These are phyloP conservation scores for Pilophorus perplexus DNA, from an alignment of 2,888 invertebrate species.

Conservation along the genomic window DNA sequence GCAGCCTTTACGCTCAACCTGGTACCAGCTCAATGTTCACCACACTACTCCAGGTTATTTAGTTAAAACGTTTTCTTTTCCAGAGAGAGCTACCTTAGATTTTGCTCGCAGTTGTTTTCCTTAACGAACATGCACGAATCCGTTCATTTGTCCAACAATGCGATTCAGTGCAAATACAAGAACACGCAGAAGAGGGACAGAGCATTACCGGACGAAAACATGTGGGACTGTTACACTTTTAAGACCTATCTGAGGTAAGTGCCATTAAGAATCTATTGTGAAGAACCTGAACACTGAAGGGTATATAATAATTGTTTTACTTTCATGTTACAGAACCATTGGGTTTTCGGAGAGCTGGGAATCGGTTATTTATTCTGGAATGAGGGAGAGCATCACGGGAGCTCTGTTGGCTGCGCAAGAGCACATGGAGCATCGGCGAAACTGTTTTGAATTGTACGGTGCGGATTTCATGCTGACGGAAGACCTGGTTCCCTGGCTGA, in stretches of 20 bases:
- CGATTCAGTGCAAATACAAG: conserved; percentile 55
- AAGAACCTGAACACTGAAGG: too few relatives aligned
- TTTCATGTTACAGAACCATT: too few relatives aligned
- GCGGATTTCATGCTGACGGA: conserved; percentile 89
- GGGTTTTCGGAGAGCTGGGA: conserved; percentile 67
- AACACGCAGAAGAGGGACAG: conserved; percentile 55
- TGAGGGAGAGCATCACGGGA: conserved; percentile 78
- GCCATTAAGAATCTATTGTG: too few relatives aligned
- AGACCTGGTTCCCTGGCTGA: conserved; percentile 80
- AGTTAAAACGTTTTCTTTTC: too few relatives aligned
- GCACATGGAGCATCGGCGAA: conserved; percentile 64
- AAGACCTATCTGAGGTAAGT: conserved; percentile 60
- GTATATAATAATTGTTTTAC: too few relatives aligned
- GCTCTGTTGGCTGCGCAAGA: conserved; percentile 77
- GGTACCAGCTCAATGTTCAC: too few relatives aligned
- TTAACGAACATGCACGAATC: conserved; percentile 57
- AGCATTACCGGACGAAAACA: conserved; percentile 71
- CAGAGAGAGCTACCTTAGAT: conserved; percentile 58
- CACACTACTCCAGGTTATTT: too few relatives aligned
- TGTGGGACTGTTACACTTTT: conserved; percentile 79
- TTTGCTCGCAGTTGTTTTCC: conserved; percentile 56
- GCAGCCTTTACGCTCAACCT: too few relatives aligned
- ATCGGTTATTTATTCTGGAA: conserved; percentile 74
- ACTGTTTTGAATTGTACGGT: conserved; percentile 85
- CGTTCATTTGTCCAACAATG: conserved; percentile 59